These are phyloP conservation scores for Mallotus villosus DNA, from an alignment of 2,797 vertebrate species.

Conservation along the genomic window DNA sequence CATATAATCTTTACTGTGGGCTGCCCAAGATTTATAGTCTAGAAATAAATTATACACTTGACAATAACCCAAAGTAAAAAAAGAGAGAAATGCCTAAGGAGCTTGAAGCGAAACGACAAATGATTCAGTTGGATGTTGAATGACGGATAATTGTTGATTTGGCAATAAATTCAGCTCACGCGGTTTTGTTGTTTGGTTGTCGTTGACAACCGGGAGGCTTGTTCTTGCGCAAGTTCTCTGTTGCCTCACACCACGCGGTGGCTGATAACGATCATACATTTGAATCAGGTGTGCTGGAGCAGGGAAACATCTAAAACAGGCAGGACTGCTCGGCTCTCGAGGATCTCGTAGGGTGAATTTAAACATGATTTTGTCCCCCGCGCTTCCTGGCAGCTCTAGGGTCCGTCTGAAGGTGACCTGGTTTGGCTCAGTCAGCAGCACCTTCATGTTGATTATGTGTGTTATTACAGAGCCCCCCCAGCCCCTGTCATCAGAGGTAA, in stretches of 20 bases:
- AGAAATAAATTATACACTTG: slow-evolving; percentile 75
- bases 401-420: slow-evolving; percentile 45
- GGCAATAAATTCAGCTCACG: too few relatives aligned
- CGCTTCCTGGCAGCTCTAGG: background rate
- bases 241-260: too few relatives aligned
- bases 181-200: background rate
- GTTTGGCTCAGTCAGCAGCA: slow-evolving; percentile 36
- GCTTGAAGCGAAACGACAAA: slow-evolving; percentile 58
- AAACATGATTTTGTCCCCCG: background rate
- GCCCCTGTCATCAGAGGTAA: slow-evolving; percentile 60
- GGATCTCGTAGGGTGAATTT: background rate
- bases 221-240: background rate
- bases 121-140: slow-evolving; percentile 62
- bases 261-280: too few relatives aligned
- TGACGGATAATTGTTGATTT: slow-evolving; percentile 50
- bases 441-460: slow-evolving; percentile 54
- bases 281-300: too few relatives aligned
- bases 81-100: slow-evolving; percentile 56
- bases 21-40: slow-evolving; percentile 67
- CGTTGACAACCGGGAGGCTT: too few relatives aligned
- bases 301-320: too few relatives aligned
- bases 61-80: slow-evolving; percentile 67
- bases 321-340: too few relatives aligned
- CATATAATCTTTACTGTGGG: slow-evolving; percentile 67
- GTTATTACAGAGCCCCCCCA: slow-evolving; percentile 48